A percentile compares a stretch with the other conserved stretches of the same genome.
phyloP scores from a whole-genome alignment of 1,140 invertebrate species.

The Wiebesia pumilae region DNA sequence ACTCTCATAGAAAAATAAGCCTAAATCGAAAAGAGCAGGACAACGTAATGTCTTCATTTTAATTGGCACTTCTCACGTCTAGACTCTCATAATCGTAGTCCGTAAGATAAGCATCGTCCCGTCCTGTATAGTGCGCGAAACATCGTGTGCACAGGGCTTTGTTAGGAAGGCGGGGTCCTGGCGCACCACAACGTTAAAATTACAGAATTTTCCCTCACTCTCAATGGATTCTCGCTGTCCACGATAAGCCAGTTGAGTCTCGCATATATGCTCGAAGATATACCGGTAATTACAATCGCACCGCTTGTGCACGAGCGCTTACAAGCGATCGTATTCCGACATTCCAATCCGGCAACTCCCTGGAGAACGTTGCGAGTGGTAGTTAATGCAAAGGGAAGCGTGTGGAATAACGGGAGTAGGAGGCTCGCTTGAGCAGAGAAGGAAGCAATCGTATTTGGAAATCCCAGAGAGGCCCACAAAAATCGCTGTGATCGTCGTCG shows the following conservation, averaged over 20 bases:
- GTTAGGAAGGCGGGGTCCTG: background rate
- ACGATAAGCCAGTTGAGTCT: slow-evolving; percentile 25
- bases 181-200: slow-evolving; percentile 1
- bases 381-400: no score
- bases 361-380: background rate
- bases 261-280: slow-evolving; percentile 43
- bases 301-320: background rate
- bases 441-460: slow-evolving; percentile 44
- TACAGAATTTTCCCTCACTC: background rate
- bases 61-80: slow-evolving; percentile 39
- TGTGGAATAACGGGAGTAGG: no score
- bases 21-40: background rate
- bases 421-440: background rate
- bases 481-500: slow-evolving; percentile 48
- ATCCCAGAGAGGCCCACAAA: slow-evolving; percentile 51
- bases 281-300: slow-evolving; percentile 47
- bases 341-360: slow-evolving; percentile 41
- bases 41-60: slow-evolving; percentile 5
- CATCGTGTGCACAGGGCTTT: background rate
- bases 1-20: no score
- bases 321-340: slow-evolving; percentile 36
- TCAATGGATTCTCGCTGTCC: background rate
- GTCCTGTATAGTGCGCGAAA: background rate
- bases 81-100: slow-evolving; percentile 26
- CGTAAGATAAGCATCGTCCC: slow-evolving; percentile 43